Evolutionary conservation across 2,888 invertebrate species (phyloP), one percentile per base, ranked within the genome.

Genomic region (Lordiphosa fenestrarum): DNA sequence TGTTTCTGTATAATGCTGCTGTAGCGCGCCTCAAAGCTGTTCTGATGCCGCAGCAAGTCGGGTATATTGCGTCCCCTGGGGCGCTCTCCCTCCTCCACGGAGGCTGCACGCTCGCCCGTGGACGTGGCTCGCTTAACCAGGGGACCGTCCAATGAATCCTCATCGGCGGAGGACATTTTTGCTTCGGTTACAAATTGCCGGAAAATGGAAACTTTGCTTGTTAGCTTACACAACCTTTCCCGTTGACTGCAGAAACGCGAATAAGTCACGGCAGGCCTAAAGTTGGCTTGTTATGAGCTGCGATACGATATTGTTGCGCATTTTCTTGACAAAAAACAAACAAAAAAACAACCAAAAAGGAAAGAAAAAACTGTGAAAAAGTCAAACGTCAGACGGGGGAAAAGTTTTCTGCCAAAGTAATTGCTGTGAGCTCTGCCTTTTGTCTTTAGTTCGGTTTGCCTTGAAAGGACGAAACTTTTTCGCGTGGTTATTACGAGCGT

Each of bases 11-110:
- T 90, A 10, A 90, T 86, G 50, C 73, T 78, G 42, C 87, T 87
- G 56, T 90, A 90, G 49, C 89, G 86, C 4, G 86, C 84, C 65
- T 90, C 90, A 51, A 90, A 88, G 67, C 88, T 88, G n/a, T 74
- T 75, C 63, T 88, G 89, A 15, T 87, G 87, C n/a, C 71, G 57
- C 54, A 82, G 58, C 19, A 67, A 21, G 30, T 86, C 71, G 21
- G 54, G 41, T 6, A 50, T 46, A 21, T 63, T 58, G 1, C 78
- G 66, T 4, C 39, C 69, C 6, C 53, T 40, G 3, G 49, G 69
- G 10, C 40, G 53, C 4, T 69, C 53, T 13, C 56, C 30, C 0
- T 50, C 60, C 6, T 37, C 30, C 3, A 30, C 30, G 30, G 30
- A 30, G 7, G 30, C 30, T 30, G 30, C 30, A 7, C 30, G 54